Base-by-base conservation (phyloP, 1,140 invertebrate species). In the Sycophaga agraensis region DNA sequence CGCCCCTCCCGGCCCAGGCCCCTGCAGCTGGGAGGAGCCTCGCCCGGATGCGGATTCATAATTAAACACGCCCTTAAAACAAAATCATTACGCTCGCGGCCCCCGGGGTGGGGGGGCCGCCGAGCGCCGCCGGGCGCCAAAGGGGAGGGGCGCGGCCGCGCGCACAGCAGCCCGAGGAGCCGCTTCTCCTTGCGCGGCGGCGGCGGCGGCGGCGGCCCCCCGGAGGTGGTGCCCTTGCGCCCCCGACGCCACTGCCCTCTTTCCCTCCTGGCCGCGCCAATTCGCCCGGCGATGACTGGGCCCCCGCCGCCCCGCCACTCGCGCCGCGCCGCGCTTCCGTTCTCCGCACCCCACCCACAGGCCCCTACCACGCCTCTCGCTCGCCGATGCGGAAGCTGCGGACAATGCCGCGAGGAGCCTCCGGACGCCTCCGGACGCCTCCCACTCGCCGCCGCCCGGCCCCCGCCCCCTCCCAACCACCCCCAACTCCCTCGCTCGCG, bases 51-150 rank as follows among this genome's bases (percentile, higher is more conserved):
- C 76, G 76, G 77, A 81, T 80, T 79, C 76, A 80, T 80, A 80
- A 81, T 81, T 80, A 81, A 81, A 80, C 79, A 79, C 78, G 79
- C 79, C 79, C 79, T 80, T 81, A 78, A 79, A 80, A 79, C 78
- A 78, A 79, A 81, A 81, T 81, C 79, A 81, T 79, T 79, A 76
- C 78, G 73, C 56, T 35, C n/a, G 54, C 19, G 37, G 39, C 19
- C 56, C 22, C 37, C 39, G 34, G 62, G 28, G 61, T 63, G 37
- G 59, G 37, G 59, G 53, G 43, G 48, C 14, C 19, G 40, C 19
- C 42, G 34, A 40, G 54, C 64, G 61, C 66, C 51, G 48, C n/a
- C 24, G 57, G 24, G 26, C 17, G 31, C 35, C 51, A 56, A 31
- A 31, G 28, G 34, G 54, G 50, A 24, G 34, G 22, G 12, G 37